Evolutionary conservation across 2,888 invertebrate species (phyloP), one percentile per base, ranked within the genome.

Genomic region (Pterobdella sp.): DNA sequence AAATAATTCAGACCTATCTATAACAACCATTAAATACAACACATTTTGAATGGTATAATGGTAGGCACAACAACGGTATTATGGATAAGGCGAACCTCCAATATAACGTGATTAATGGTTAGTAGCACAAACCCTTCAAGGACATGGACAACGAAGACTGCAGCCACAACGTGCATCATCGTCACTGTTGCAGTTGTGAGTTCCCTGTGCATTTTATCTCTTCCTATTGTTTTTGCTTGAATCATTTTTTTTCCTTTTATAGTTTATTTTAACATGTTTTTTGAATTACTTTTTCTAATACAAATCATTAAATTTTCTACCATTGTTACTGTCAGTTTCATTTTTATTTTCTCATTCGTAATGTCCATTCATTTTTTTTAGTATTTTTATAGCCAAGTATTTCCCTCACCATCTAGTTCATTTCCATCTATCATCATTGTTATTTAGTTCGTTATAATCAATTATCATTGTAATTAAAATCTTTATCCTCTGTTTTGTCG

Each of bases 91-190:
- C n/a, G n/a, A n/a, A n/a, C n/a, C n/a, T n/a, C n/a, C n/a, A n/a
- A n/a, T n/a, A n/a, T n/a, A n/a, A n/a, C n/a, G n/a, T n/a, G n/a
- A n/a, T n/a, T n/a, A n/a, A n/a, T n/a, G n/a, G n/a, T n/a, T n/a
- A n/a, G n/a, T n/a, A n/a, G n/a, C n/a, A n/a, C n/a, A n/a, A n/a
- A n/a, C n/a, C n/a, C n/a, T n/a, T 42, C 22, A 42, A 42, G 70
- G 42, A 32, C 71, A 32, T 71, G 71, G 71, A 34, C 71, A 10
- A 71, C 71, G n/a, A 71, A 63, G 36, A 63, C 71, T 60, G 71
- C 71, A 34, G 71, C 71, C 32, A 71, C 71, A 2, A 71, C 71
- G 10, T 71, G 71, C 52, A 18, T 60, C 37, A 35, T 71, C 35
- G 71, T 71, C 60, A 71, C 63, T 35, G 63, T 71, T 7, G 31